A percentile compares a stretch with the other conserved stretches of the same genome.
phyloP scores from a whole-genome alignment of 2,113 vertebrate species.

The Ochotona princeps region DNA sequence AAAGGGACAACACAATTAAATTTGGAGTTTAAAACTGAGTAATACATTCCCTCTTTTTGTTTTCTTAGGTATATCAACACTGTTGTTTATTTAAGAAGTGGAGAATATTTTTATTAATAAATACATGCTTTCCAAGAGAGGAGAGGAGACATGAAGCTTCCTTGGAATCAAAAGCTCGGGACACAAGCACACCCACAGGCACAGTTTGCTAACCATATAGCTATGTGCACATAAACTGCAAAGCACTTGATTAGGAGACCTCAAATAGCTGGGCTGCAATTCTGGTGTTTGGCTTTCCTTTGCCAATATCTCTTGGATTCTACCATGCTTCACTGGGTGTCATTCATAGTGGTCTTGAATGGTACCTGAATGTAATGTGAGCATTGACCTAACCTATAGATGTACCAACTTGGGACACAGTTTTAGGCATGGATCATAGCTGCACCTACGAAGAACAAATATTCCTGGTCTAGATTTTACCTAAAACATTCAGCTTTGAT shows the following conservation, averaged over 20 bases:
- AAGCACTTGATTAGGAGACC: conserved; percentile 30
- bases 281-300: conserved; percentile 22
- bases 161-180: not conserved
- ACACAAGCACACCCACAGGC: not conserved
- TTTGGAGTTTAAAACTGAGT: not conserved
- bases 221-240: not conserved
- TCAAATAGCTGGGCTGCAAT: not conserved
- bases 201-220: not conserved
- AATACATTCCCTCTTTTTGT: not conserved
- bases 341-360: not conserved
- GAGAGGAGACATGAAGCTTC: not conserved
- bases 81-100: not conserved
- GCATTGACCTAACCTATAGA: not conserved
- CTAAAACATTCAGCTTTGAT: not conserved
- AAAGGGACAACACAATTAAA: not conserved
- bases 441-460: not conserved
- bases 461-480: not conserved
- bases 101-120: not conserved
- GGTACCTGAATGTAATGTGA: not conserved
- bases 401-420: not conserved
- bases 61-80: not conserved
- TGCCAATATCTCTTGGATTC: not conserved
- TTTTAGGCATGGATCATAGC: not conserved
- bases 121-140: not conserved
- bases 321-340: not conserved